These are phyloP conservation scores for Quadroppia sp. DNA, from an alignment of 2,888 invertebrate species.

Conservation along the genomic window DNA sequence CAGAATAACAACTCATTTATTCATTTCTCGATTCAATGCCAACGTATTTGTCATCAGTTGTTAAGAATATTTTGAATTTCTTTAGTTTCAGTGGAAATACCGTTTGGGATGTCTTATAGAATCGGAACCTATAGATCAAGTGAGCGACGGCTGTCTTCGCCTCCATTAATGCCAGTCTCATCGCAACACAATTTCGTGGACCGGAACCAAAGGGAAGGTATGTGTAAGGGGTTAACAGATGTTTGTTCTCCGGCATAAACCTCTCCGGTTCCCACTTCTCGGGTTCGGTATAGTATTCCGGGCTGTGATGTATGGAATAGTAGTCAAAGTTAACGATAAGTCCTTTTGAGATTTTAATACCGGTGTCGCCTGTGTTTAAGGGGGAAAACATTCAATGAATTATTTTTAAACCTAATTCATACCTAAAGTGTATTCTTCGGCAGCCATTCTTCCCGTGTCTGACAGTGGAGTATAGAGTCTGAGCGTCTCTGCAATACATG, in stretches of 20 bases:
- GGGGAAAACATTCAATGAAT: not conserved
- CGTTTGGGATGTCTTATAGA: no score
- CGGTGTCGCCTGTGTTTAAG: conserved; percentile 16
- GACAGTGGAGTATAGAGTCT: conserved; percentile 40
- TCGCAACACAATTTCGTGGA: conserved; percentile 47
- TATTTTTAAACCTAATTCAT: not conserved
- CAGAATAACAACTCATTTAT: no score
- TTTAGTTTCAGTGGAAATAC: no score
- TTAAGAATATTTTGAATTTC: no score
- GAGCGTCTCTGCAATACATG: conserved; percentile 45
- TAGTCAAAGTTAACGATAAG: conserved; percentile 41
- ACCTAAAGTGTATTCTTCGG: conserved; percentile 43
- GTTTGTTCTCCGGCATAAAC: conserved; percentile 46
- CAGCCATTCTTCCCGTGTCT: conserved; percentile 36
- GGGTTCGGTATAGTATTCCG: conserved; percentile 45
- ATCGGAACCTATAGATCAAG: no score
- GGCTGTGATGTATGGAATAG: conserved; percentile 45
- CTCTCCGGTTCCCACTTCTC: conserved; percentile 45
- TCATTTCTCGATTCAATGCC: no score
- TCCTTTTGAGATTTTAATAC: conserved; percentile 43
- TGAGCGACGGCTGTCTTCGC: no score
- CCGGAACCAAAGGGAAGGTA: conserved; percentile 47
- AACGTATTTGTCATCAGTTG: no score
- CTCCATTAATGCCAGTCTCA: no score
- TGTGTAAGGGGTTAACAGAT: conserved; percentile 42